Base-by-base conservation (phyloP, 2,888 invertebrate genomes). In the Pelosia muscerda region DNA sequence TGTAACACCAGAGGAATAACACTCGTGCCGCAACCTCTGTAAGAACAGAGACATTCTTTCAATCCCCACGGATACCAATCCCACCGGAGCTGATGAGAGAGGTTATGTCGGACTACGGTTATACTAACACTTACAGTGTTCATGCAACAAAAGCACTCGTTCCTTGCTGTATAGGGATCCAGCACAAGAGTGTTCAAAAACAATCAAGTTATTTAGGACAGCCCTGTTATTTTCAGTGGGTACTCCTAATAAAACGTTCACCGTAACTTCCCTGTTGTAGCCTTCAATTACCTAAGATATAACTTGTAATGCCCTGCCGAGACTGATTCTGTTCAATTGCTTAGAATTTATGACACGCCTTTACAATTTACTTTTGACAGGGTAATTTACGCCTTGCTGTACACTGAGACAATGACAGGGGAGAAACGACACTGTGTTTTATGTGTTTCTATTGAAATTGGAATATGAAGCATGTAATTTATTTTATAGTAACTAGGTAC, bases 201-300 rank as follows among this genome's bases (percentile, higher is more conserved):
- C 28, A 3, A 19, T 19, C 42, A 55, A 55, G 23, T 55, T 55
- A 2, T 25, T 55, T 23, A 28, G 13, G 28, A 57, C 68, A 75
- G 10, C 72, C 73, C 75, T 75, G 68, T 66, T 63, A n/a, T 22
- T 5, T 22, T 9, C n/a, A 13, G 15, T 54, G 31, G 42, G n/a
- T n/a, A 13, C 56, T 22, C 49, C 78, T 71, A 79, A 80, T 85
- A 83, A 84, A 85, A 57, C 62, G 57, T 63, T 68, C 66, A 73
- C 72, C 65, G 59, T 71, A 69, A 73, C 59, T 65, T 69, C 53
- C 34, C 38, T 19, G 11, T 59, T 22, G 42, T 58, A 64, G 65
- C 59, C 63, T 71, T 71, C 65, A 75, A 78, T 80, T 75, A 77
- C 65, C 64, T 22, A 38, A 58, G 28, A 22, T 61, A 63, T 72